Conservation (phyloP, 1,140 invertebrate genomes). For the Calliopsis andreniformis region DNA sequence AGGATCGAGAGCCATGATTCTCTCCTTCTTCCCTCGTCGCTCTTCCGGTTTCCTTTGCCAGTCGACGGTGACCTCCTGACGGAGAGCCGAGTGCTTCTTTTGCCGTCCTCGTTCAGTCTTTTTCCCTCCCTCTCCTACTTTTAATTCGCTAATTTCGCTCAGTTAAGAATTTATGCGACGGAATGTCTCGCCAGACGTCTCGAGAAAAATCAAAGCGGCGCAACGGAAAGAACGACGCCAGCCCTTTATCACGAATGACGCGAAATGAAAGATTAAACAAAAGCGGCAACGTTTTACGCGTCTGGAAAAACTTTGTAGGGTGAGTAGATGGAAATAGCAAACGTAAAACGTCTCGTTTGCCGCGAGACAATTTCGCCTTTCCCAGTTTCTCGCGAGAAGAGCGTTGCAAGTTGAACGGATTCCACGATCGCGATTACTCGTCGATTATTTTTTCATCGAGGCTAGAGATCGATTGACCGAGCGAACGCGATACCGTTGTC, state of each 20-base stretch:
- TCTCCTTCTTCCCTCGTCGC: too few relatives aligned
- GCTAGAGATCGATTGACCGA: not conserved
- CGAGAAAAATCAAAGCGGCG: slow-evolving; percentile 80
- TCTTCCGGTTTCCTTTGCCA: slow-evolving; percentile 18
- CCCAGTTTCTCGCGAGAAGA: not conserved
- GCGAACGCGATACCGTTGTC: slow-evolving; percentile 33
- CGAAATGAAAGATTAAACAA: slow-evolving; percentile 80
- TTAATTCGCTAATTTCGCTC: slow-evolving; percentile 81
- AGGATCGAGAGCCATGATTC: slow-evolving; percentile 39
- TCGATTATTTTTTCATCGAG: not conserved
- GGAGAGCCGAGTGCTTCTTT: slow-evolving; percentile 25
- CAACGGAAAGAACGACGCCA: slow-evolving; percentile 63
- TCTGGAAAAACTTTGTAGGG: slow-evolving; percentile 28
- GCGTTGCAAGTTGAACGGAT: not conserved
- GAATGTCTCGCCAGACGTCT: slow-evolving; percentile 74
- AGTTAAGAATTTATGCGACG: slow-evolving; percentile 80
- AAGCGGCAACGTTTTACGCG: slow-evolving; percentile 48
- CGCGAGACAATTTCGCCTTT: not conserved
- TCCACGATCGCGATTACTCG: not conserved
- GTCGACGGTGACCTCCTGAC: slow-evolving; percentile 26
- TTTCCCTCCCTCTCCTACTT: slow-evolving; percentile 66
- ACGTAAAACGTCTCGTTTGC: not conserved
- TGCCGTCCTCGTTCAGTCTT: slow-evolving; percentile 31
- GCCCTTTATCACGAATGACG: slow-evolving; percentile 77
- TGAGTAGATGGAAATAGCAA: not conserved